These are phyloP conservation scores for Ictalurus furcatus DNA, from an alignment of 2,113 vertebrate species.

Conservation along the genomic window DNA sequence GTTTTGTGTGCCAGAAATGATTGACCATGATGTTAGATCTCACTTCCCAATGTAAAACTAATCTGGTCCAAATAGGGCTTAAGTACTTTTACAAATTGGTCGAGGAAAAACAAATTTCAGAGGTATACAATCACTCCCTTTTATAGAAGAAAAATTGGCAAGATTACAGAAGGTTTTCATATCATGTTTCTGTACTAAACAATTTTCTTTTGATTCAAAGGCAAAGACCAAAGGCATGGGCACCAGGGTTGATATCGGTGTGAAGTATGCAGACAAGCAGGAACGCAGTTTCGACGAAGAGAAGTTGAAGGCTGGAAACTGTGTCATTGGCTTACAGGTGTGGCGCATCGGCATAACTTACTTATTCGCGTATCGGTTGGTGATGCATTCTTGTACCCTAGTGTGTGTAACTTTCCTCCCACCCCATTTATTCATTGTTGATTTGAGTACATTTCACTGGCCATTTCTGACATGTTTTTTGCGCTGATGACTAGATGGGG, in stretches of 20 bases:
- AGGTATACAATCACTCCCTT: background rate
- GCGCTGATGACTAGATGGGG: constrained; percentile 76
- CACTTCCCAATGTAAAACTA: background rate
- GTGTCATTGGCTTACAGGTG: constrained; percentile 88
- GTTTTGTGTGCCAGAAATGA: background rate
- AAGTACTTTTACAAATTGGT: background rate
- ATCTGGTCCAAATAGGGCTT: background rate
- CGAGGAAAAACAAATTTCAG: background rate
- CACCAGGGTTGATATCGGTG: constrained; percentile 83
- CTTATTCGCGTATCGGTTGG: background rate
- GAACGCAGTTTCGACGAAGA: constrained; percentile 81
- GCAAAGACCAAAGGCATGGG: constrained; percentile 87
- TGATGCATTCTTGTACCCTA: background rate
- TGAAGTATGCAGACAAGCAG: constrained; percentile 87
- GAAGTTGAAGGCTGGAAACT: constrained; percentile 86
- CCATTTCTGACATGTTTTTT: background rate
- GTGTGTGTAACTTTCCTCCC: background rate
- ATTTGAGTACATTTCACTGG: background rate
- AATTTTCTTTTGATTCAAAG: constrained; percentile 56
- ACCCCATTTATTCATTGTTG: background rate
- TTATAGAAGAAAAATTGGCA: background rate
- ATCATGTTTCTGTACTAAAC: background rate
- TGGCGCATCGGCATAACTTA: background rate
- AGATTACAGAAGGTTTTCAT: background rate
- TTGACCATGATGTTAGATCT: background rate